Evolutionary conservation across 2,797 vertebrate species (phyloP).

Genomic region (Tokudaia tokunoshimensis): DNA sequence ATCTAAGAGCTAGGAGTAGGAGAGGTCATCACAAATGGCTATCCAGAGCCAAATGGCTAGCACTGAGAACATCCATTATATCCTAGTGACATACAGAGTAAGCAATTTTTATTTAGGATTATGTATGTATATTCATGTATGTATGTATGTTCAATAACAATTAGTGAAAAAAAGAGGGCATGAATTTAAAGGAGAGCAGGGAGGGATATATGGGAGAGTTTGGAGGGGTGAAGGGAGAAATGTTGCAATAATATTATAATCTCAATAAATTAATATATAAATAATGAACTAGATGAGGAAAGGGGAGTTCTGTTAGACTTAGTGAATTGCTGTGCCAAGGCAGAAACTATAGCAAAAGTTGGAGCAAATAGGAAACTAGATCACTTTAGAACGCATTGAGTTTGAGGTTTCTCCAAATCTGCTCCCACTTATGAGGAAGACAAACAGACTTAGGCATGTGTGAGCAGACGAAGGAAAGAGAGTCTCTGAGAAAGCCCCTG

Average conservation of each 20-base stretch:
- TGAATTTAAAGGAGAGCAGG: background rate
- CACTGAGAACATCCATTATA: background rate
- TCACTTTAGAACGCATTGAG: background rate
- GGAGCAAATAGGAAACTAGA: background rate
- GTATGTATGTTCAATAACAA: background rate
- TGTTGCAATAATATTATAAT: background rate
- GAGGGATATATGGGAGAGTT: background rate
- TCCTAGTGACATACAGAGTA: background rate
- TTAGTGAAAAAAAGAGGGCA: background rate
- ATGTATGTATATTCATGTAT: too few species aligned
- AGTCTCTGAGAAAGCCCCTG: background rate
- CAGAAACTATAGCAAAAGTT: background rate
- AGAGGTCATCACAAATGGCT: too few species aligned
- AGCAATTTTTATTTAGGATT: background rate
- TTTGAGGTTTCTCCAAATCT: background rate
- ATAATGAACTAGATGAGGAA: background rate
- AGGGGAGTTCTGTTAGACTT: background rate
- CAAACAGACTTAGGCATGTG: background rate
- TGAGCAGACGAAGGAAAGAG: background rate
- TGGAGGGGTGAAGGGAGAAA: background rate
- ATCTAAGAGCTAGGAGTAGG: background rate
- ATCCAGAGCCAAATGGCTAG: background rate
- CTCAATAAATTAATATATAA: background rate
- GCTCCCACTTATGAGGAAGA: background rate
- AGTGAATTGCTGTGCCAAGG: background rate